These are phyloP conservation scores for Sclerodermus sp. DNA, from an alignment of 2,888 invertebrate species.

Conservation along the genomic window DNA sequence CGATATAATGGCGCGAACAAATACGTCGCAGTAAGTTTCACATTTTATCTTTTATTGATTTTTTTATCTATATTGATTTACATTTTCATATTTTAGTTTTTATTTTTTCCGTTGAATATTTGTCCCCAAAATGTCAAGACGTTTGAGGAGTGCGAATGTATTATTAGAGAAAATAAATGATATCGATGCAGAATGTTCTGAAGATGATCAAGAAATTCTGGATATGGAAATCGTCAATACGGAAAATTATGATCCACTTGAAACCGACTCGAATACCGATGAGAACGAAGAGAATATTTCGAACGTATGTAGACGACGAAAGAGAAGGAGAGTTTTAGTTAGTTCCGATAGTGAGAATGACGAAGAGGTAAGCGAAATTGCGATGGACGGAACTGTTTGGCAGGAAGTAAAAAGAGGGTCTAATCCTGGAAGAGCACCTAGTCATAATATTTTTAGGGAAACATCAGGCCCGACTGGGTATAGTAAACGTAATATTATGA, in stretches of 20 bases:
- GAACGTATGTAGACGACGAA: not conserved
- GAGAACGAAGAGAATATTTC: not conserved
- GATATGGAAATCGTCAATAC: not conserved
- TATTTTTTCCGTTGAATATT: not conserved
- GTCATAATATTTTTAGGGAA: conserved; percentile 12
- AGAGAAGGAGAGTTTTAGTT: not conserved
- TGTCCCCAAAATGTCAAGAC: not conserved
- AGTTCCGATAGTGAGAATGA: not conserved
- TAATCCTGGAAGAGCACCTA: conserved; percentile 4
- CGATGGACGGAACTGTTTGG: conserved; percentile 7
- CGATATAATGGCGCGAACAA: too few species aligned
- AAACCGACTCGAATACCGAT: not conserved
- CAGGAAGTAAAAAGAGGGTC: conserved; percentile 2
- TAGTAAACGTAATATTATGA: conserved; percentile 11
- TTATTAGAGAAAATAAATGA: not conserved
- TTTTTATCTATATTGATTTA: too few species aligned
- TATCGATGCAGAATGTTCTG: not conserved
- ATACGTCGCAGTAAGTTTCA: too few species aligned
- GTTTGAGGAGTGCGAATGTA: not conserved
- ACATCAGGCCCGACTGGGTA: conserved; percentile 7
- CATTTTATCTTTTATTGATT: not conserved
- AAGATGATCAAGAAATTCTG: not conserved
- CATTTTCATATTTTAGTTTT: too few species aligned
- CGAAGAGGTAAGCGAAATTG: conserved; percentile 3
- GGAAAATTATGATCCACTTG: not conserved